Evolutionary conservation across 2,797 vertebrate species (phyloP), one percentile per base, ranked within the genome.

Genomic region (Clarias platycephalus): DNA sequence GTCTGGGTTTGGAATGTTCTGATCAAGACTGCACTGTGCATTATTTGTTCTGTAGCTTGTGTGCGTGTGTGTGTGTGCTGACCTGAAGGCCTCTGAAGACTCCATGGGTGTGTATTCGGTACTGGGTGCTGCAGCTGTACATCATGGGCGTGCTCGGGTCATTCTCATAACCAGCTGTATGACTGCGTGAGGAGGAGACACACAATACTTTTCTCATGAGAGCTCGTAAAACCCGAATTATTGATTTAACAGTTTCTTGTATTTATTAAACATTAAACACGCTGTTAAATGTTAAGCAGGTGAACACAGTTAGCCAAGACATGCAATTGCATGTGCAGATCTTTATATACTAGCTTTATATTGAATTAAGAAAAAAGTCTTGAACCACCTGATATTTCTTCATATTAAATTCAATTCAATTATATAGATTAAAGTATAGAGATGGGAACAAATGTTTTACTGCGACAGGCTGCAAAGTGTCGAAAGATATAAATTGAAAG

Each of bases 91-190:
- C 98, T 90, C 98, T 96, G 92, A 98, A 98, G 91, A 99, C 96
- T 4, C 98, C 97, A 0, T 99, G 98, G 40, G 98, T 98, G 93
- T 99, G 98, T 93, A 99, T 98, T 91, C 97, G 96, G 93, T 99
- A 99, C 83, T 99, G 97, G n/a, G 97, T 97, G 76, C 98, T 98
- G 88, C 97, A 99, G 94, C 97, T 98, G 94, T 98, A 98, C 76
- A 99, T 90, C 96, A 99, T 97, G 57, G 98, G 97, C 0, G 96
- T 90, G 0, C 85, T 95, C 89, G 98, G 97, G 92, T 99, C 98
- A 0, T 95, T 98, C 91, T 99, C 98, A 49, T 99, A 99, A 70
- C 97, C 95, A 0, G 95, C 82, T 40, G 95, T 88, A 1, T 99
- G 98, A 90, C 97, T 99, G 95, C 44, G 18, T 84, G 90, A 83